phyloP scores from a whole-genome alignment of 2,888 invertebrate genomes.

The Eremobia ochroleuca region DNA sequence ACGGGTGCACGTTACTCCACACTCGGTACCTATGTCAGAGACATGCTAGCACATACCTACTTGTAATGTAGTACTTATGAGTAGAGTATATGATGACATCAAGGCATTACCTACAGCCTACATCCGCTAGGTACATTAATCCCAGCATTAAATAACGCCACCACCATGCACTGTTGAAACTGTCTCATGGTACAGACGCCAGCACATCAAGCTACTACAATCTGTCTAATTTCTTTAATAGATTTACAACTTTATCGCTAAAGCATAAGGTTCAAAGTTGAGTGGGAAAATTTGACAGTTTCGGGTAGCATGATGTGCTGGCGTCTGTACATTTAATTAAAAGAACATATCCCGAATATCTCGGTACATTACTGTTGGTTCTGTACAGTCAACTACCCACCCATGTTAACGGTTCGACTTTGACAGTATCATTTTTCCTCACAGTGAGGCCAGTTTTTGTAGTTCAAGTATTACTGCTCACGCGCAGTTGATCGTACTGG shows the following conservation, averaged over 20 bases:
- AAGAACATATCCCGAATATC: slow-evolving; percentile 23
- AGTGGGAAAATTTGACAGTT: too few relatives aligned
- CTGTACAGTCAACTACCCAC: slow-evolving; percentile 23
- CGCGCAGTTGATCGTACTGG: slow-evolving; percentile 29
- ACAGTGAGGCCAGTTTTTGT: slow-evolving; percentile 5
- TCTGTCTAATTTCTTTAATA: too few relatives aligned
- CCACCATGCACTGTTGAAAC: slow-evolving; percentile 20
- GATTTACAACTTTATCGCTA: too few relatives aligned
- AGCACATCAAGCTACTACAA: too few relatives aligned
- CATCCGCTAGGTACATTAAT: slow-evolving; percentile 25
- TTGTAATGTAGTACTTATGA: neutral
- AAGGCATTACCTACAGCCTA: neutral
- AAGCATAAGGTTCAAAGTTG: too few relatives aligned
- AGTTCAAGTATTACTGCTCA: slow-evolving; percentile 7
- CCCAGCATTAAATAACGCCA: slow-evolving; percentile 21
- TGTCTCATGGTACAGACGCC: slow-evolving; percentile 23
- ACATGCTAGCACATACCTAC: neutral
- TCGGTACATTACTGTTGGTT: slow-evolving; percentile 49
- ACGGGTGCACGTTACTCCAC: slow-evolving; percentile 18
- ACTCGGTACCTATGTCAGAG: slow-evolving; percentile 19
- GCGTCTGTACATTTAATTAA: slow-evolving; percentile 40
- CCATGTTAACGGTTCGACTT: neutral
- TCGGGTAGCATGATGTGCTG: too few relatives aligned
- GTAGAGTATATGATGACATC: neutral
- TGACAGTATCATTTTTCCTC: neutral